Evolutionary conservation across 2,113 vertebrate species (phyloP).

Genomic region (Maccullochella peelii): DNA sequence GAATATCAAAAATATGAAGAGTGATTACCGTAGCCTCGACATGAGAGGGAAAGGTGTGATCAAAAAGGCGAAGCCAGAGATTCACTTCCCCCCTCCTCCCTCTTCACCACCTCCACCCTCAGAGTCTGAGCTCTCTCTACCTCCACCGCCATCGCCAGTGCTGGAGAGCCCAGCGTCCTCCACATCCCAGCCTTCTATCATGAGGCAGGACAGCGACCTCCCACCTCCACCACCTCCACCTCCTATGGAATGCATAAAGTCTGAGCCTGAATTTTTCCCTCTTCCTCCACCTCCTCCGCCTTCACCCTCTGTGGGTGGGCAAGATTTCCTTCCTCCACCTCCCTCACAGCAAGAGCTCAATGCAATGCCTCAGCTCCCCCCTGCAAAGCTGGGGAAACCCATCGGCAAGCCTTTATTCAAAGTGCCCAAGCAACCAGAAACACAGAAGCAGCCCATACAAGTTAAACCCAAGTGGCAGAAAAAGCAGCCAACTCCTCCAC

Average conservation of each 20-base stretch:
- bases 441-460: conserved; percentile 72
- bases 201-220: conserved; percentile 84
- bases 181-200: conserved; percentile 64
- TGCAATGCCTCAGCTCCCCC: conserved; percentile 71
- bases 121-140: conserved; percentile 89
- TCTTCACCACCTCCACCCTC: conserved; percentile 86
- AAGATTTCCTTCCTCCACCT: conserved; percentile 80
- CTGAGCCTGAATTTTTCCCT: conserved; percentile 81
- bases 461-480: conserved; percentile 82
- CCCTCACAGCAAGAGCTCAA: conserved; percentile 83
- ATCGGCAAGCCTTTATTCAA: conserved; percentile 79
- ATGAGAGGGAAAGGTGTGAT: conserved; percentile 61
- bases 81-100: conserved; percentile 86
- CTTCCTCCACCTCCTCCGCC: conserved; percentile 76
- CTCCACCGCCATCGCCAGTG: conserved; percentile 88
- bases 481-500: conserved; percentile 68
- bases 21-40: conserved; percentile 58
- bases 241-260: conserved; percentile 77
- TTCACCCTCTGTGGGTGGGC: conserved; percentile 47
- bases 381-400: conserved; percentile 69
- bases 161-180: conserved; percentile 63
- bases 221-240: conserved; percentile 84
- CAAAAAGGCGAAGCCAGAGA: conserved; percentile 83
- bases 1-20: conserved; percentile 71
- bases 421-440: conserved; percentile 82